Evolutionary conservation across 1,140 invertebrate genomes (phyloP), one percentile per base, ranked within the genome.

Genomic region (Drosophila athabasca): DNA sequence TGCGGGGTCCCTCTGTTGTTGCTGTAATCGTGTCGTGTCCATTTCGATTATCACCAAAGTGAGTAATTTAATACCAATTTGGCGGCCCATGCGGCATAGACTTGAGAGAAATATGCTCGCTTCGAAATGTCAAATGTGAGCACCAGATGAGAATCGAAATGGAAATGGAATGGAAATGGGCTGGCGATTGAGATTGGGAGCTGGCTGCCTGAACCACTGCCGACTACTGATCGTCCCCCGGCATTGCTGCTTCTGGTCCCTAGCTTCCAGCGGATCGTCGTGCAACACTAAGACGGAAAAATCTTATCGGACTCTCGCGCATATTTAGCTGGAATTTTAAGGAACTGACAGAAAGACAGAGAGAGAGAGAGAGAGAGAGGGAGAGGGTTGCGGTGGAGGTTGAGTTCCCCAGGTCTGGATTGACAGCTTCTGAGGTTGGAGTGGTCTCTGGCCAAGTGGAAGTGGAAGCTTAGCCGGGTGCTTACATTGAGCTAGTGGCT

Each of bases 1-100:
- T 45, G 35, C 50, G 45, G 24, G 35, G 26, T 49, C 39, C 26
- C 13, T 3, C 49, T 65, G 71, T 55, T 83, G 79, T 76, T 82
- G 72, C 58, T 82, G 83, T 80, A 90, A 90, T 90, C 81, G 87
- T 79, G 82, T 87, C 82, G 87, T 76, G 87, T 90, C 81, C 81
- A 87, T 83, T 90, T 90, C 87, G 87, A 87, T 90, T 90, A 90
- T 90, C 87, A 87, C 76, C 79, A 90, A 90, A 83, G 87, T 83
- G 81, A 90, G 87, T 90, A 90, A 90, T 90, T 90, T 90, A 90
- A 90, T 90, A 87, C 81, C 87, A 90, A 82, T 90, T 87, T 77
- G 76, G 79, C 75, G 66, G 77, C 62, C 58, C 60, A 49, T 58
- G 65, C 85, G 69, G 82, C 82, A 88, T 87, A 78, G 82, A 87